These are phyloP conservation scores for Mastacembelus armatus DNA, from an alignment of 2,797 vertebrate genomes.

Conservation along the genomic window DNA sequence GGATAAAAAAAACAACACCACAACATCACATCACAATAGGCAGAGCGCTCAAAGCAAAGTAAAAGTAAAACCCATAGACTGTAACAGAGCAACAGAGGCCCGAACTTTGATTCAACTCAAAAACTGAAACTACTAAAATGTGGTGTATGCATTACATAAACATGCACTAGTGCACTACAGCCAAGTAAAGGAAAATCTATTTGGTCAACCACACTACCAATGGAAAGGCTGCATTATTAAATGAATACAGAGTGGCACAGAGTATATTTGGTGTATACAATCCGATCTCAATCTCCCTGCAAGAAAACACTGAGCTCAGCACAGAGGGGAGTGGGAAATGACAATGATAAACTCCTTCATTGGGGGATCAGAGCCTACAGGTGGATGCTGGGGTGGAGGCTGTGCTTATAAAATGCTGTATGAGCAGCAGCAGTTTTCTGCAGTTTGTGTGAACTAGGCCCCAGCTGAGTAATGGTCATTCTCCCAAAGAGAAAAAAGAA, in stretches of 20 bases:
- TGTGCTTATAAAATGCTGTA: slow-evolving; percentile 16
- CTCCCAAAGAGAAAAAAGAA: neutral
- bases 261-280: slow-evolving; percentile 9
- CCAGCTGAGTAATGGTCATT: neutral
- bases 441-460: neutral
- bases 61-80: slow-evolving; percentile 8
- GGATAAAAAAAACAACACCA: too few relatives aligned
- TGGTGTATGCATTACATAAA: neutral
- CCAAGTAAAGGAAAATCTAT: slow-evolving; percentile 2
- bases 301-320: slow-evolving; percentile 49
- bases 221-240: slow-evolving; percentile 19
- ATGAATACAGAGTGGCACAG: slow-evolving; percentile 23
- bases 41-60: neutral
- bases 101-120: slow-evolving; percentile 13
- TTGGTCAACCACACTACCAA: slow-evolving; percentile 1
- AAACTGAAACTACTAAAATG: slow-evolving; percentile 6
- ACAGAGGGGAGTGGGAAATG: slow-evolving; percentile 33
- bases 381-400: slow-evolving; percentile 8
- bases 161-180: neutral
- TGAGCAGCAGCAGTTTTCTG: slow-evolving; percentile 2
- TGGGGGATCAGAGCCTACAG: slow-evolving; percentile 33
- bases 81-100: neutral
- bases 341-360: slow-evolving; percentile 55
- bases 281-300: slow-evolving; percentile 42
- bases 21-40: slow-evolving; percentile 1